Conservation (phyloP, 2,797 vertebrate genomes). For the Silurus aristotelis region DNA sequence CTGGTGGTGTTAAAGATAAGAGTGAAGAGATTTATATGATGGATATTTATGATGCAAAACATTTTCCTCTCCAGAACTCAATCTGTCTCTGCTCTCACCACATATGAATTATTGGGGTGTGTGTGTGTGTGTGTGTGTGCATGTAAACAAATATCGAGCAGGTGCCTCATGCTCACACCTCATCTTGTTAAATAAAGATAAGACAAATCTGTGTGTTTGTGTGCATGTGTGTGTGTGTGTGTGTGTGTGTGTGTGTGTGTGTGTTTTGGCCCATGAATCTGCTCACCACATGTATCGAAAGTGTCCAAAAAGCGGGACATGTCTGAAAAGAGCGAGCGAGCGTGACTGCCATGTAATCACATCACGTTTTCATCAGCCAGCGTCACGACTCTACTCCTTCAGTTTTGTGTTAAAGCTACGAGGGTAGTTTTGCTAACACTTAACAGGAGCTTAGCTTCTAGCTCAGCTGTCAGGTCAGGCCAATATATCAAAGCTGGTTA, state of each 20-base stretch:
- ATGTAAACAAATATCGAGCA: conserved; percentile 25
- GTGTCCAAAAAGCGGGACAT: conserved; percentile 9
- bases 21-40: background rate
- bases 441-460: background rate
- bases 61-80: background rate
- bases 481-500: background rate
- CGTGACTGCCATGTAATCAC: conserved; percentile 38
- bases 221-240: conserved; percentile 36
- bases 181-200: conserved; percentile 1
- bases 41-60: background rate
- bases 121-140: background rate
- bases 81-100: background rate
- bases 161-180: conserved; percentile 39
- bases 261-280: conserved; percentile 31
- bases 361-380: conserved; percentile 15
- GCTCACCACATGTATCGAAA: background rate
- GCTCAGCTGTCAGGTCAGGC: background rate
- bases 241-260: conserved; percentile 26
- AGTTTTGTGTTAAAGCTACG: background rate
- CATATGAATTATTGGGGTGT: conserved; percentile 14
- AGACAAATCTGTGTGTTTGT: conserved; percentile 35
- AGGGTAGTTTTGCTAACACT: background rate
- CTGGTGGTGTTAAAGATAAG: background rate
- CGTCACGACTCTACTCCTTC: background rate
- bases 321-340: conserved; percentile 31